phyloP scores from a whole-genome alignment of 2,113 vertebrate species.

The Dasyurus viverrinus region DNA sequence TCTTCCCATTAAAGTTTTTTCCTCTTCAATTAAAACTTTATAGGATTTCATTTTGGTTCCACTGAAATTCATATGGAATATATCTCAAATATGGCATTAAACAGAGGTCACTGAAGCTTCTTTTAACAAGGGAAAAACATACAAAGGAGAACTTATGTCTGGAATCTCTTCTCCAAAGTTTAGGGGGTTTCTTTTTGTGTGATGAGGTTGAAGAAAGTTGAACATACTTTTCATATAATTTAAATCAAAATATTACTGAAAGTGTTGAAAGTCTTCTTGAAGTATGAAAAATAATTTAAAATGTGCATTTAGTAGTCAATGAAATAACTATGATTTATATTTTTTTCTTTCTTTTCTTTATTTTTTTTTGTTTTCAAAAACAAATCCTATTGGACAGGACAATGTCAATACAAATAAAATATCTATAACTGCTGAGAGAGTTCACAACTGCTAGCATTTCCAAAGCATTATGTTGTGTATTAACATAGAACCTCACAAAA shows the following conservation, averaged over 20 bases:
- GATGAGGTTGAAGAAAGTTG: neutral
- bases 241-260: neutral
- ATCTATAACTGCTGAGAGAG: neutral
- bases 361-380: conserved; percentile 30
- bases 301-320: conserved; percentile 55
- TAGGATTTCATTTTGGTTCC: conserved; percentile 16
- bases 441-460: conserved; percentile 32
- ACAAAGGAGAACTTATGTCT: conserved; percentile 37
- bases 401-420: conserved; percentile 55
- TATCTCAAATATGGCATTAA: conserved; percentile 43
- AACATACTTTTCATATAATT: neutral
- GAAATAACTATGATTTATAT: conserved; percentile 8
- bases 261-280: conserved; percentile 57
- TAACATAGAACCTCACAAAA: conserved; percentile 41
- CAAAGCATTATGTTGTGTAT: conserved; percentile 30
- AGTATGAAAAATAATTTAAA: conserved; percentile 50
- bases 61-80: conserved; percentile 21
- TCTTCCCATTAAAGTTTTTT: conserved; percentile 4
- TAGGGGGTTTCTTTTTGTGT: neutral
- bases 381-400: conserved; percentile 49
- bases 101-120: neutral
- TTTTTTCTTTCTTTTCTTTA: neutral
- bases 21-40: neutral
- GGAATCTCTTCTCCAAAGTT: conserved; percentile 18
- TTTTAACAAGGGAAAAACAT: neutral